These are phyloP conservation scores for Caenorhabditis wallacei DNA, from an alignment of 2,888 invertebrate species.

Conservation along the genomic window DNA sequence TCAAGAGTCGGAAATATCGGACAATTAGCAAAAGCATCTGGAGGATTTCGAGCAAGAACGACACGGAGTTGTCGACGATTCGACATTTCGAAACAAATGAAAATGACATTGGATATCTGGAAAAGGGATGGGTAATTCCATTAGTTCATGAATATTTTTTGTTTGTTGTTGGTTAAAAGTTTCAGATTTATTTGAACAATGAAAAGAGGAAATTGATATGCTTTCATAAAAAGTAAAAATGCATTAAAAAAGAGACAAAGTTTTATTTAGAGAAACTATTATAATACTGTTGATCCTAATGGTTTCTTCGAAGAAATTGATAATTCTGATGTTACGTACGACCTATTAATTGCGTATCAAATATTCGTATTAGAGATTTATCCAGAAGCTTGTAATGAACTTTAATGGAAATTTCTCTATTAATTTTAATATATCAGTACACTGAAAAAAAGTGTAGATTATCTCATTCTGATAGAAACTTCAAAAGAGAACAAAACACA, in stretches of 20 bases:
- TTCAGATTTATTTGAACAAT: slow-evolving; percentile 29
- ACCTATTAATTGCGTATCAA: too few relatives aligned
- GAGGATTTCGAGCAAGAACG: slow-evolving; percentile 75
- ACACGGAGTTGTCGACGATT: slow-evolving; percentile 68
- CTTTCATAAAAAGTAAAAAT: not conserved
- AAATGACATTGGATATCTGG: slow-evolving; percentile 37
- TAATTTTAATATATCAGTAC: too few relatives aligned
- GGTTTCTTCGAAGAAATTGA: too few relatives aligned
- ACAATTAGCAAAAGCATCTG: slow-evolving; percentile 76
- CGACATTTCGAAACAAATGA: slow-evolving; percentile 35
- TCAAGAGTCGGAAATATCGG: slow-evolving; percentile 70
- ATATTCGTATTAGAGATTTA: too few relatives aligned
- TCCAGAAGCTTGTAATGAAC: too few relatives aligned
- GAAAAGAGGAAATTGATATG: slow-evolving; percentile 3
- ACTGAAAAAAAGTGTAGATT: too few relatives aligned
- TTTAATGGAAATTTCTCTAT: too few relatives aligned
- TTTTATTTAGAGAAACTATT: not conserved
- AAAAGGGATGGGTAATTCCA: slow-evolving; percentile 20
- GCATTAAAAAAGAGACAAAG: not conserved
- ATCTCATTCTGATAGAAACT: too few relatives aligned
- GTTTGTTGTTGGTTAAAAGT: slow-evolving; percentile 24
- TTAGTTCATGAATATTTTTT: slow-evolving; percentile 5
- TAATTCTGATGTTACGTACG: too few relatives aligned
- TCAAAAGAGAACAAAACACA: not conserved
- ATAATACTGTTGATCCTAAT: too few relatives aligned